Base-by-base conservation (phyloP, 2,888 invertebrate species). In the Drosophila atripex region DNA sequence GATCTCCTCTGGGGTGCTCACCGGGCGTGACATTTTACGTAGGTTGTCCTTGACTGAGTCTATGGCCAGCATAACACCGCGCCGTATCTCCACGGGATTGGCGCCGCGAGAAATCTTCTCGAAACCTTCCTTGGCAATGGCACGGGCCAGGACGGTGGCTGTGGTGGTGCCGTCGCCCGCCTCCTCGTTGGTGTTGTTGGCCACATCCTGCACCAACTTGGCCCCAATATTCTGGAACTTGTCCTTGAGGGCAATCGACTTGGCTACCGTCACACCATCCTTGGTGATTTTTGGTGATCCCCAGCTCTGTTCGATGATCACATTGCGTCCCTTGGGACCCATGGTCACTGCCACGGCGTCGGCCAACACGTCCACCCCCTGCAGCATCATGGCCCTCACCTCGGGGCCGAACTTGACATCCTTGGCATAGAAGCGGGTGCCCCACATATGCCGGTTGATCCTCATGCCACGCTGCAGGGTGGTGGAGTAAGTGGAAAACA, bases 321-420 rank as follows among this genome's bases (percentile, higher is more conserved):
- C 99, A 92, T 99, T 99, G 86, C 99, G 95, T 54, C 99, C 99
- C 93, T 99, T 99, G 61, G 99, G 99, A 43, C 99, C 99, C 99
- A 99, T 98, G 50, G 99, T 99, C 55, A 99, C 99, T 14, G 99
- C 98, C n/a, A 99, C 99, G 47, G 99, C 99, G 93, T 99, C 99
- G 8, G 99, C 98, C 52, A 99, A 93, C 45, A 98, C 93, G 91
- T 99, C 99, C 18, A 99, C 99, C 63, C 99, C 99, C 91, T 98
- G 97, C 49, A 99, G 93, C 99, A 99, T 99, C 78, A 97, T 94
- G 12, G 97, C 97, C 89, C 99, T 93, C 72, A 98, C 99, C 93
- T 99, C 99, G 57, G 98, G 95, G 8, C 99, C 99, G 92, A 99
- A 99, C 88, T 97, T 95, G 32, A 99, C 96, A 93, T 99, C 99